Percentiles rank a stretch among this genome's conserved stretches.
phyloP scores from a whole-genome alignment of 2,113 vertebrate genomes.

The Micromys minutus region DNA sequence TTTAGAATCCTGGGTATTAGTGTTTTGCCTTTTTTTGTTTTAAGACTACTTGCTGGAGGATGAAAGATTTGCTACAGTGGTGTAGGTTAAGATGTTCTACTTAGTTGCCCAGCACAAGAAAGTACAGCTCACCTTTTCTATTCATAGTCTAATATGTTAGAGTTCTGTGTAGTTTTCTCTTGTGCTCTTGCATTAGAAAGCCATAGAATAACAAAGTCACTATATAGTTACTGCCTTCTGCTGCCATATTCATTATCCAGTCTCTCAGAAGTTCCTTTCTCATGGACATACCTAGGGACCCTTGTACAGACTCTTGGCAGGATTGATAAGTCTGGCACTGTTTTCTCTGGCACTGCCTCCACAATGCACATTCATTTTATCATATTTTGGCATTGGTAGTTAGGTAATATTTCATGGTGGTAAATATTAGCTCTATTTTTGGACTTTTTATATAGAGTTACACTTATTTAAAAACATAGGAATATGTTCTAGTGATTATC shows the following conservation, averaged over 20 bases:
- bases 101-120: constrained; percentile 55
- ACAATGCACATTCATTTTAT: constrained; percentile 81
- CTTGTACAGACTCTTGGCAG: constrained; percentile 71
- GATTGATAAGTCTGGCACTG: constrained; percentile 72
- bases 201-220: constrained; percentile 70
- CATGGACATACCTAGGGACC: constrained; percentile 61
- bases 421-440: constrained; percentile 82
- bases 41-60: constrained; percentile 74
- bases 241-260: constrained; percentile 60
- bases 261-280: constrained; percentile 80
- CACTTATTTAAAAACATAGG: constrained; percentile 80
- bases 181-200: constrained; percentile 79
- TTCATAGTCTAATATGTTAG: constrained; percentile 83
- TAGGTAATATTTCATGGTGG: constrained; percentile 80
- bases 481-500: constrained; percentile 84
- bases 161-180: constrained; percentile 72
- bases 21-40: constrained; percentile 76
- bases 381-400: constrained; percentile 82
- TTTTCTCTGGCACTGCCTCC: constrained; percentile 82
- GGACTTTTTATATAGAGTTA: constrained; percentile 73
- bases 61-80: constrained; percentile 49
- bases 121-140: constrained; percentile 76
- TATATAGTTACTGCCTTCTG: constrained; percentile 76
- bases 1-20: constrained; percentile 62
- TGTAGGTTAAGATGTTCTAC: constrained; percentile 63